These are phyloP conservation scores for Netelia melanura DNA, from an alignment of 2,888 invertebrate genomes.

Conservation along the genomic window DNA sequence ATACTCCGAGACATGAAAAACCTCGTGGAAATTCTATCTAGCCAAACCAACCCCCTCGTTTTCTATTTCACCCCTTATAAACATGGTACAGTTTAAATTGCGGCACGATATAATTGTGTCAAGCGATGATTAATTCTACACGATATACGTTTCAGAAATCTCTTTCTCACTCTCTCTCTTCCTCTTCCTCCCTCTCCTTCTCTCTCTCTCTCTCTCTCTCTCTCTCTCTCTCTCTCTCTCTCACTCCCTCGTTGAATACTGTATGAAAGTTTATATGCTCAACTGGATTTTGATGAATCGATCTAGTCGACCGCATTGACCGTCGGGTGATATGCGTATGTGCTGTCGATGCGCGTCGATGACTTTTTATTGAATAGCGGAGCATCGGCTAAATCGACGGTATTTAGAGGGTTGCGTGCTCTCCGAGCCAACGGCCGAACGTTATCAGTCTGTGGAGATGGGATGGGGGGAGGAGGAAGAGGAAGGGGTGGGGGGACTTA, in stretches of 20 bases:
- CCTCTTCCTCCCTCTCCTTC: background rate
- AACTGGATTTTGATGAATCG: conserved; percentile 67
- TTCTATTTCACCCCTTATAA: background rate
- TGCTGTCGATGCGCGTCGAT: conserved; percentile 61
- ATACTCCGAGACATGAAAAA: conserved; percentile 10
- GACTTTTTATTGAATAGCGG: conserved; percentile 66
- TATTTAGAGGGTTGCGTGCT: conserved; percentile 75
- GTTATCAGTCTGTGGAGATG: conserved; percentile 80
- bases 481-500: conserved; percentile 36
- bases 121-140: conserved; percentile 59
- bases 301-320: conserved; percentile 63
- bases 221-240: background rate
- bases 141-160: conserved; percentile 18
- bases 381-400: conserved; percentile 68
- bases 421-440: conserved; percentile 65
- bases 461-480: conserved; percentile 49
- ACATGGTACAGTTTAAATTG: conserved; percentile 36
- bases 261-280: conserved; percentile 65
- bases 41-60: background rate
- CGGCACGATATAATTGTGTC: conserved; percentile 56
- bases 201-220: background rate
- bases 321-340: conserved; percentile 35
- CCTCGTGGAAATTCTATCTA: conserved; percentile 7
- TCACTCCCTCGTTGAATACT: conserved; percentile 24
- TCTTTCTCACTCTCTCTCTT: background rate